Percentiles rank a stretch among this genome's conserved stretches.
Evolutionary conservation across 1,140 invertebrate genomes (phyloP).

Genomic region (Tribolium castaneum): DNA sequence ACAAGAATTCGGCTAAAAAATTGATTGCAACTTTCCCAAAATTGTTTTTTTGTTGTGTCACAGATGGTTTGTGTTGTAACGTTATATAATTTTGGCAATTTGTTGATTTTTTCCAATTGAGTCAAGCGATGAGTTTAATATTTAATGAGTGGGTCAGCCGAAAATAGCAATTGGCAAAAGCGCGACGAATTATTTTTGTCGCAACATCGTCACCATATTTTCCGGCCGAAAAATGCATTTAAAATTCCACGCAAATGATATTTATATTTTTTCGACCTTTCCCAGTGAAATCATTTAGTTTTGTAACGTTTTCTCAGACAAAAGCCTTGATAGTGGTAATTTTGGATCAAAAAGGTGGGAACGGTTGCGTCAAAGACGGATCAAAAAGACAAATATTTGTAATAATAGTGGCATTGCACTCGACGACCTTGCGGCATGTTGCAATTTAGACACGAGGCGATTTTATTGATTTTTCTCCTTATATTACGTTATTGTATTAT

Average conservation of each 20-base stretch:
- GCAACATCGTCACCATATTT: neutral
- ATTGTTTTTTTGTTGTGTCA: neutral
- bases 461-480: neutral
- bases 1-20: neutral
- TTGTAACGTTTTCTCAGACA: neutral
- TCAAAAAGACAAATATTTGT: neutral
- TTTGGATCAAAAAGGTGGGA: too few species aligned
- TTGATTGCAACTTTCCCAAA: neutral
- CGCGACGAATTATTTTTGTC: constrained; percentile 12
- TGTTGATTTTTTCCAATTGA: too few species aligned
- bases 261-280: neutral
- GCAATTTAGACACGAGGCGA: neutral
- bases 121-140: neutral
- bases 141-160: neutral
- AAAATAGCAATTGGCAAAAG: constrained; percentile 6
- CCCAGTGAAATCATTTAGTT: neutral
- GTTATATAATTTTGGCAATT: too few species aligned
- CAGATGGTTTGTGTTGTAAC: too few species aligned
- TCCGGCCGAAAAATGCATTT: neutral
- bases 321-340: too few species aligned
- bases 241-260: neutral
- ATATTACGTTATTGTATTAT: neutral
- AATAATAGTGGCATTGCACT: neutral
- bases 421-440: neutral
- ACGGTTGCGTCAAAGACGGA: neutral